phyloP scores from a whole-genome alignment of 1,140 invertebrate species.

The Hylyphantes graminicola region DNA sequence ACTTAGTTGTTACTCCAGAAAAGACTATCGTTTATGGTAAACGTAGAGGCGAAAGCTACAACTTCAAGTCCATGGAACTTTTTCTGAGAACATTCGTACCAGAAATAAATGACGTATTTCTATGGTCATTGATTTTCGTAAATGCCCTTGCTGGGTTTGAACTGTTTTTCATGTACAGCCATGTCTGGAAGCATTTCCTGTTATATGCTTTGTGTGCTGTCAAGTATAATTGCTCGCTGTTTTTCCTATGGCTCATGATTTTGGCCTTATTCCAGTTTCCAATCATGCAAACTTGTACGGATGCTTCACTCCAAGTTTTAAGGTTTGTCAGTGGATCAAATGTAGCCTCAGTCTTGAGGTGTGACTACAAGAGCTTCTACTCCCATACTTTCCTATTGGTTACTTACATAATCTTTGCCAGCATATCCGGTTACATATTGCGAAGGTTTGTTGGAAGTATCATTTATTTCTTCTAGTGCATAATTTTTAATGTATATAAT shows the following conservation, averaged over 20 bases:
- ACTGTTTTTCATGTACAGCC: constrained; percentile 66
- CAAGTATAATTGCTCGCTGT: constrained; percentile 70
- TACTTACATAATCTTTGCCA: constrained; percentile 60
- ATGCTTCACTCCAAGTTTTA: constrained; percentile 64
- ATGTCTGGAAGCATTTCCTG: constrained; percentile 66
- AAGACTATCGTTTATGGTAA: constrained; percentile 68
- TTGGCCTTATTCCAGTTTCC: constrained; percentile 68
- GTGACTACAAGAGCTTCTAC: constrained; percentile 64
- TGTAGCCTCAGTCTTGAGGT: constrained; percentile 64
- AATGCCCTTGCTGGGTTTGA: constrained; percentile 70
- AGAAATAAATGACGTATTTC: constrained; percentile 72
- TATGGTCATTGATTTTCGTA: constrained; percentile 68
- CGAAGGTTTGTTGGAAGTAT: neutral
- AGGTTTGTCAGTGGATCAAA: constrained; percentile 64
- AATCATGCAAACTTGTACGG: constrained; percentile 64
- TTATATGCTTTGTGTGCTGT: constrained; percentile 67
- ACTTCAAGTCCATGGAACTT: constrained; percentile 69
- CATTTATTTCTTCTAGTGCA: too few species aligned
- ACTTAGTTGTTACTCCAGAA: constrained; percentile 70
- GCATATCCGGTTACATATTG: constrained; percentile 62
- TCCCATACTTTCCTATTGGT: constrained; percentile 38
- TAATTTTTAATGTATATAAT: too few species aligned
- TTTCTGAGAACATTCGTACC: constrained; percentile 70
- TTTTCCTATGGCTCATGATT: constrained; percentile 69
- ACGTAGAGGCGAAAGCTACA: constrained; percentile 67